A percentile compares a stretch with the other conserved stretches of the same genome.
phyloP scores from a whole-genome alignment of 2,113 vertebrate species.

The Tetrao urogallus region DNA sequence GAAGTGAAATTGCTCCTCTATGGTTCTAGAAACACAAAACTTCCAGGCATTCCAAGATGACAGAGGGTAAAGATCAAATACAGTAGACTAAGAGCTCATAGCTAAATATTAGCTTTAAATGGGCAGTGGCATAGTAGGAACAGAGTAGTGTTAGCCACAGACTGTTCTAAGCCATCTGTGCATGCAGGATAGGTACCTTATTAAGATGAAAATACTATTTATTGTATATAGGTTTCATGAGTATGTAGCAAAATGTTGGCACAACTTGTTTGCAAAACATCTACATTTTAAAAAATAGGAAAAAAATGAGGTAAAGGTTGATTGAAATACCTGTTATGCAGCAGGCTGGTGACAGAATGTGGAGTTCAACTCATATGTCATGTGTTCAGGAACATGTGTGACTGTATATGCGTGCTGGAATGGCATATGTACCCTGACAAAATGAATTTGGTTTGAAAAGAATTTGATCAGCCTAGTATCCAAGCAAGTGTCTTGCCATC shows the following conservation, averaged over 20 bases:
- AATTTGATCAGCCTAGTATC: background rate
- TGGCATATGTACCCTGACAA: background rate
- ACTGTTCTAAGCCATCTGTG: background rate
- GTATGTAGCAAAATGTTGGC: background rate
- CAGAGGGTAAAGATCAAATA: background rate
- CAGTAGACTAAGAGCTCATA: background rate
- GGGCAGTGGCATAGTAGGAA: background rate
- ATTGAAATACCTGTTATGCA: background rate
- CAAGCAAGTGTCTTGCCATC: background rate
- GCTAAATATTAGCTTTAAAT: background rate
- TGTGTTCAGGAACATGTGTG: background rate
- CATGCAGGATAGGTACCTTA: background rate
- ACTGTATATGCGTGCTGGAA: background rate
- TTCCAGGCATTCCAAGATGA: background rate
- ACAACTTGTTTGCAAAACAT: background rate
- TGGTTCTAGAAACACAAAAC: background rate
- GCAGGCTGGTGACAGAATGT: background rate
- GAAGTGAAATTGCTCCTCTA: background rate
- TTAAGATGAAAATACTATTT: background rate
- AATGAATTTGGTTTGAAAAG: background rate
- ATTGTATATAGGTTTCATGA: background rate
- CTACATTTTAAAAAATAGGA: background rate
- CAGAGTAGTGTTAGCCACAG: background rate
- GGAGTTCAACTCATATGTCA: accelerated
- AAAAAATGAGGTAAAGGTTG: background rate